Conservation (phyloP, 2,113 vertebrate species). For the Mellivora capensis region DNA sequence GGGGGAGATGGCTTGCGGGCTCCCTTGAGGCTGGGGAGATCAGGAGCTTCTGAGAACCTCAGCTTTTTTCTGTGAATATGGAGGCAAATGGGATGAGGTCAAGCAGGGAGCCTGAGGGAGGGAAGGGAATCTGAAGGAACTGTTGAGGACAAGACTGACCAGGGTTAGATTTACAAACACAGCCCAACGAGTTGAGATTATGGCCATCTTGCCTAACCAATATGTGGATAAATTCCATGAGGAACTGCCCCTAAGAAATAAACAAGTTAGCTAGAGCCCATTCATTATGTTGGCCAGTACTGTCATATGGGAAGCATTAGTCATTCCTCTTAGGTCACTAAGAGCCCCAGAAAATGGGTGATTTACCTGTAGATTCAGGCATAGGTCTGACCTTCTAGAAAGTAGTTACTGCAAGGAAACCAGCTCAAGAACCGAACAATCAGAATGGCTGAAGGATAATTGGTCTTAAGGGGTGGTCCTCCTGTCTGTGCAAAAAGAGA, state of each 20-base stretch:
- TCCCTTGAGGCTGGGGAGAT: background rate
- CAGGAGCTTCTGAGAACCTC: background rate
- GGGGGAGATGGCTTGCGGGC: background rate
- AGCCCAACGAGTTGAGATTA: background rate
- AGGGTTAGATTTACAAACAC: background rate
- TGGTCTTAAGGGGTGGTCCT: background rate
- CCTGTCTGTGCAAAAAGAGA: background rate
- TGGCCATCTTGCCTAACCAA: background rate
- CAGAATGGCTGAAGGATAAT: background rate
- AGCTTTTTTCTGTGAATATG: background rate
- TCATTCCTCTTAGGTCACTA: background rate
- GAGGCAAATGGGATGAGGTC: background rate
- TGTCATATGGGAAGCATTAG: background rate
- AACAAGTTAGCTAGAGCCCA: background rate
- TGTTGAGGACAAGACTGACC: background rate
- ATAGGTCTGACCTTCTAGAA: background rate
- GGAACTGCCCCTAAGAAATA: background rate
- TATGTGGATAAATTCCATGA: background rate
- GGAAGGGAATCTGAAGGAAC: background rate
- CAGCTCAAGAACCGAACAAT: background rate
- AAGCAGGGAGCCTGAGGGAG: background rate
- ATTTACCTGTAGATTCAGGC: background rate
- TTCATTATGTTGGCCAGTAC: background rate
- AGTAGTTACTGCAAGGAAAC: background rate
- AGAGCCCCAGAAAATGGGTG: background rate